A percentile compares a stretch with the other conserved stretches of the same genome.
These are phyloP conservation scores for Dicrurus megarhynchus DNA, from an alignment of 2,113 vertebrate species.

Conservation along the genomic window DNA sequence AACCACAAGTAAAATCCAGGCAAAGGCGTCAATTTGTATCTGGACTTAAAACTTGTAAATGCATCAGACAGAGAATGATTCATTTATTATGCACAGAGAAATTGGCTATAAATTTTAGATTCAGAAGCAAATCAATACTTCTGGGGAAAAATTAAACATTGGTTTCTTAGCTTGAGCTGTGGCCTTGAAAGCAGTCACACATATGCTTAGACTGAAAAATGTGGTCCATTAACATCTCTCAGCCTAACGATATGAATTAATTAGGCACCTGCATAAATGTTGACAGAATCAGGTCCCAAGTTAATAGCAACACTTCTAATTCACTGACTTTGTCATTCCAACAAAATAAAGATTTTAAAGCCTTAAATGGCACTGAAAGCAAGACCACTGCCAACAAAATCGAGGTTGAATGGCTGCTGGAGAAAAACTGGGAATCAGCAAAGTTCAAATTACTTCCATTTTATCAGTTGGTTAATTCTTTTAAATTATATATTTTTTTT, in stretches of 20 bases:
- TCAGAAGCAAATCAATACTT: neutral
- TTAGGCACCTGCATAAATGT: conserved; percentile 18
- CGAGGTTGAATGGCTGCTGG: neutral
- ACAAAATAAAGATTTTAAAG: neutral
- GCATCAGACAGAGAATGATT: neutral
- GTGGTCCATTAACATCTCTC: neutral
- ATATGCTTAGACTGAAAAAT: neutral
- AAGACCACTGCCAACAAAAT: neutral
- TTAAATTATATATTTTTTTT: neutral
- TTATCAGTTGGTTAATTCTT: neutral
- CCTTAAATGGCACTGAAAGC: neutral
- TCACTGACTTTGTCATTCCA: neutral
- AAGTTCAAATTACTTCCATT: neutral
- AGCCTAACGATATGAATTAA: neutral
- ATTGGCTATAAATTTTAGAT: neutral
- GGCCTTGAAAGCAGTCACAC: neutral
- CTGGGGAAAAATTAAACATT: neutral
- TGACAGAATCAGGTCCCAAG: neutral
- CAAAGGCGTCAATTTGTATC: neutral
- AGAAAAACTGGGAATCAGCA: neutral
- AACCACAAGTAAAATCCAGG: neutral
- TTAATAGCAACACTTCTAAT: neutral
- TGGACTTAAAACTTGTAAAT: neutral
- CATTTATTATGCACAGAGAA: neutral
- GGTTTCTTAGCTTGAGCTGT: neutral